Evolutionary conservation across 37 sponge, comb jelly and placozoan genomes (phyloP), one percentile per base, ranked within the genome.

Genomic region (Lycopodina hypogea): DNA sequence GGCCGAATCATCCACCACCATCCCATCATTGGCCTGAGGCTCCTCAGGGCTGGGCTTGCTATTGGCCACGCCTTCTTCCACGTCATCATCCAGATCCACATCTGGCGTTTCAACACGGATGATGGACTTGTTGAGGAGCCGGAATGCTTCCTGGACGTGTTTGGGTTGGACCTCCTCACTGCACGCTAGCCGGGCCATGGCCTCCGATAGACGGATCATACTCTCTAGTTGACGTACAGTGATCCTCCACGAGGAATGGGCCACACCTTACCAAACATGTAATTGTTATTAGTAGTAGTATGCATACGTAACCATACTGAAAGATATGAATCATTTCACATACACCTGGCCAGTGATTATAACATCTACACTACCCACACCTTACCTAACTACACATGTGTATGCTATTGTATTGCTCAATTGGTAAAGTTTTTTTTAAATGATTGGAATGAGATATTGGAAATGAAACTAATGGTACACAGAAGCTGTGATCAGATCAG

Each of bases 151-250:
- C 78, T 95, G 90, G 30, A 98, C 99, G 75, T 98, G 96, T 33
- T 87, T 93, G 2, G 96, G 87, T 45, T 81, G 84, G 55, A 99
- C 99, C 78, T 84, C 84, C 26, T 99, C 99, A 22, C 72, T 75
- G 77, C 99, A 99, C 64, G 91, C 74, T 71, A 99, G 75, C 41
- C 95, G 75, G 0, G 99, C 96, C 99, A 99, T 99, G n/a, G 96
- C 97, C 86, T 99, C 99, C 26, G 97, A 93, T 45, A 99, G 91
- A 32, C 99, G 87, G 6, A 99, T 92, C 90, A 99, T 84, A 59
- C 99, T 99, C 90, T 99, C 99, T 85, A 99, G 80, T 89, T 99
- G 99, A 45, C 99, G 82, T 29, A 99, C 99, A 2, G 99, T 99
- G 60, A 99, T 94, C 51, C 99, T 79, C 99, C 99, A 99, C 18